phyloP scores from a whole-genome alignment of 2,113 vertebrate species.

The Dipodomys stephensi region DNA sequence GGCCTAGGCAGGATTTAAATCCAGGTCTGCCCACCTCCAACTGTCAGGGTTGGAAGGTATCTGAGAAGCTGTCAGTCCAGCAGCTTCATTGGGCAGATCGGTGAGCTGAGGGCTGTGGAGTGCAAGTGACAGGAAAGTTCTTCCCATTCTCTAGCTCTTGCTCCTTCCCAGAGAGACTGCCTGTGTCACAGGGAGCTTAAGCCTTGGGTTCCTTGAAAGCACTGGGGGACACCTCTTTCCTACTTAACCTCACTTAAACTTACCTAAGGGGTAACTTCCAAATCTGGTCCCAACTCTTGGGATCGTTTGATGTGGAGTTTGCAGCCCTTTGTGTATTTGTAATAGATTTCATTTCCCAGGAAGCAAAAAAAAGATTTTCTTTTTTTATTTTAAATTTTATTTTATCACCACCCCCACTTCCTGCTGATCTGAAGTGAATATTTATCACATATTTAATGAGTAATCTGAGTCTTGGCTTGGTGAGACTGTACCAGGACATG shows the following conservation, averaged over 20 bases:
- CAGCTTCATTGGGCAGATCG: neutral
- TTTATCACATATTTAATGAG: conserved; percentile 78
- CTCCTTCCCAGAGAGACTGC: neutral
- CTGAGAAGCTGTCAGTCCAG: neutral
- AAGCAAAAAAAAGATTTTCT: conserved; percentile 55
- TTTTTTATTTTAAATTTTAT: neutral
- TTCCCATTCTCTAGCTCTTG: rapidly evolving
- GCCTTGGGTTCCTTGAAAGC: neutral
- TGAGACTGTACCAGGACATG: conserved; percentile 68
- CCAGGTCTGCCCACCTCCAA: neutral
- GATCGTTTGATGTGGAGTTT: conserved; percentile 35
- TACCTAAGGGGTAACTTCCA: neutral
- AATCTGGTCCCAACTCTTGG: neutral
- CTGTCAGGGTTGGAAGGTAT: neutral
- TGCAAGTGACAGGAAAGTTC: neutral
- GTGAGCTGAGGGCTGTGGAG: neutral
- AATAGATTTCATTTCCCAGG: neutral
- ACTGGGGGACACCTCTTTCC: neutral
- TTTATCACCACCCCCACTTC: neutral
- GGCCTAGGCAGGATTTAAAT: neutral
- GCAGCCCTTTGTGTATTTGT: neutral
- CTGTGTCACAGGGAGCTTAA: neutral
- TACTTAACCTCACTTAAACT: neutral
- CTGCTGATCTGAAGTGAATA: conserved; percentile 70
- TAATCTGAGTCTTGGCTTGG: conserved; percentile 77